A percentile compares a stretch with the other conserved stretches of the same genome.
These are phyloP conservation scores for Ichneumoninae sp. DNA, from an alignment of 2,888 invertebrate genomes.

Conservation along the genomic window DNA sequence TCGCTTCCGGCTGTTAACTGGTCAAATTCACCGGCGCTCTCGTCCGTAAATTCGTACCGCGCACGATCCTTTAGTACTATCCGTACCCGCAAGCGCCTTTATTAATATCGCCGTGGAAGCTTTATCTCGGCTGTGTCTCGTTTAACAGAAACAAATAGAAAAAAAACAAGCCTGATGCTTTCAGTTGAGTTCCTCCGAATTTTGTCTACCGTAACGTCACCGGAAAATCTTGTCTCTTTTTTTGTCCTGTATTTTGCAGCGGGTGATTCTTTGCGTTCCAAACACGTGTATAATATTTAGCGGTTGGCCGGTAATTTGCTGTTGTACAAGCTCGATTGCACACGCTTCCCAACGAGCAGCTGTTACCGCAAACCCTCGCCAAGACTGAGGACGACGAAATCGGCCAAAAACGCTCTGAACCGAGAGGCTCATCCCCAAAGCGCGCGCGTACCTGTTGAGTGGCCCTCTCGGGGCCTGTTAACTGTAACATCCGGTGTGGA, in stretches of 20 bases:
- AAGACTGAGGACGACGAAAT: conserved; percentile 51
- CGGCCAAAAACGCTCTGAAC: conserved; percentile 52
- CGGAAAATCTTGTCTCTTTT: background rate
- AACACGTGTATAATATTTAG: background rate
- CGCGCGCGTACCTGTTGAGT: conserved; percentile 73
- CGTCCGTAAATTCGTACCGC: conserved; percentile 14
- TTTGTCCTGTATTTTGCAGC: background rate
- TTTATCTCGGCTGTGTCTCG: background rate
- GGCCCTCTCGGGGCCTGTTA: conserved; percentile 70
- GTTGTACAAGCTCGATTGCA: background rate
- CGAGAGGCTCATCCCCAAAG: conserved; percentile 43
- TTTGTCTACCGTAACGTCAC: background rate
- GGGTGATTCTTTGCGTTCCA: background rate
- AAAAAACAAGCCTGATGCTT: background rate
- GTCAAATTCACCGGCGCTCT: conserved; percentile 21
- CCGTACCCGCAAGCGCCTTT: background rate
- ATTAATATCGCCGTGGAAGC: background rate
- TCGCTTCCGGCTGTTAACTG: conserved; percentile 36
- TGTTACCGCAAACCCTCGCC: conserved; percentile 30
- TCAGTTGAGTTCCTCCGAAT: background rate
- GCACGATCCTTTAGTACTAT: background rate
- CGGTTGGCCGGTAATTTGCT: background rate
- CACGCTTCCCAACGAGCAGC: conserved; percentile 1
- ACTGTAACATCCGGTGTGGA: conserved; percentile 50
- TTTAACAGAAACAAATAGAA: background rate